These are phyloP conservation scores for Eubucco bourcierii DNA, from an alignment of 2,113 vertebrate species.

Conservation along the genomic window DNA sequence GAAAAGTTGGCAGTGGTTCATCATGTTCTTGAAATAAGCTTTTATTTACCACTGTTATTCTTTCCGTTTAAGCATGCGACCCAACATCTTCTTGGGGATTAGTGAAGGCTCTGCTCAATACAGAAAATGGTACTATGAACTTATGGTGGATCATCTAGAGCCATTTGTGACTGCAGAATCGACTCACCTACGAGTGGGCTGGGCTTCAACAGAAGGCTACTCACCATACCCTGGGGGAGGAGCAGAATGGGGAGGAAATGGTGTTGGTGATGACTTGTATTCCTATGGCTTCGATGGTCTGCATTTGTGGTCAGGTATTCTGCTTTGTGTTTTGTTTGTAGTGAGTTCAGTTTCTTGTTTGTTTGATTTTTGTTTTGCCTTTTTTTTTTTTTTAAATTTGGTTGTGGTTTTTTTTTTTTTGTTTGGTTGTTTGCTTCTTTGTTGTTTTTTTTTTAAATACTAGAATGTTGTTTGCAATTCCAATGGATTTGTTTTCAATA, in stretches of 20 bases:
- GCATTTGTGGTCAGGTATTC: conserved; percentile 93
- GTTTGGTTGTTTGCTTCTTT: neutral
- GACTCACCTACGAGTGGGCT: conserved; percentile 92
- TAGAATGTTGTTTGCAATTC: neutral
- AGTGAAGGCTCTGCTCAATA: conserved; percentile 95
- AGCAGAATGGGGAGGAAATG: conserved; percentile 93
- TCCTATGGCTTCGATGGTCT: conserved; percentile 95
- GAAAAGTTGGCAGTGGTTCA: neutral
- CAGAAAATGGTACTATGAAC: conserved; percentile 95
- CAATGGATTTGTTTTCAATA: neutral
- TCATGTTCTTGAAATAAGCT: neutral
- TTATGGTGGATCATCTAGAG: conserved; percentile 90
- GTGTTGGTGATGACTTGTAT: conserved; percentile 93
- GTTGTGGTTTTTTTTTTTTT: neutral
- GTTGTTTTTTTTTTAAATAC: neutral
- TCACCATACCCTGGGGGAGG: conserved; percentile 91
- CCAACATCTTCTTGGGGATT: conserved; percentile 94
- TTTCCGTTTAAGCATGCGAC: conserved; percentile 84
- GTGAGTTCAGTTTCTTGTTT: neutral
- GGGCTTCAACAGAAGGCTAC: conserved; percentile 93
- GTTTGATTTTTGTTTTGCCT: neutral
- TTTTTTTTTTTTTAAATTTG: too few relatives aligned
- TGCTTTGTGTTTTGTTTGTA: neutral
- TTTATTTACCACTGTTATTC: neutral
- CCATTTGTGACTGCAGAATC: conserved; percentile 92